Conservation (phyloP, 2,888 invertebrate species). For the Melanchra persicariae region DNA sequence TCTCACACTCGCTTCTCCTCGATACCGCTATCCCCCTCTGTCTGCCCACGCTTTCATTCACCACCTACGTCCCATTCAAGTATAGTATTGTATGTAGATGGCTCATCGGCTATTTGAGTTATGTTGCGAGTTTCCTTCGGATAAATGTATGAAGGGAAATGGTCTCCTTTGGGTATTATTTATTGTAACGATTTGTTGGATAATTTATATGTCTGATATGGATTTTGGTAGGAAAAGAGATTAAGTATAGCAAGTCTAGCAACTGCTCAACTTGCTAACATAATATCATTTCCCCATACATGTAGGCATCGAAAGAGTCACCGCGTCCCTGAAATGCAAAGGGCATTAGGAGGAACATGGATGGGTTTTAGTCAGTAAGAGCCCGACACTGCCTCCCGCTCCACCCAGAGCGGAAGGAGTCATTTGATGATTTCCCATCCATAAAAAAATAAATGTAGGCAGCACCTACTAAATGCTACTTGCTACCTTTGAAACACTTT, state of each 20-base stretch:
- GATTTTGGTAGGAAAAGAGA: not conserved
- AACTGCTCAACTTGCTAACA: not conserved
- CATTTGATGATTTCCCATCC: too few relatives aligned
- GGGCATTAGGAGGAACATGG: too few relatives aligned
- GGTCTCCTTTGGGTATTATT: conserved; percentile 21
- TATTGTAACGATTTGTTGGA: conserved; percentile 6
- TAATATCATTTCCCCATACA: too few relatives aligned
- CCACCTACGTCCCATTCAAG: conserved; percentile 85
- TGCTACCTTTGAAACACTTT: not conserved
- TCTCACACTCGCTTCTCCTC: conserved; percentile 16
- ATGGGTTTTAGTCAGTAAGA: too few relatives aligned
- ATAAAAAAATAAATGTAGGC: not conserved
- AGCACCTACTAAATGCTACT: not conserved
- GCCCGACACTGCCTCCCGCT: too few relatives aligned
- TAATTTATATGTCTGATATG: conserved; percentile 3
- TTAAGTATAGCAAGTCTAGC: not conserved
- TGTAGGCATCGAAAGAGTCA: too few relatives aligned
- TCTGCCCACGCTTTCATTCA: conserved; percentile 82
- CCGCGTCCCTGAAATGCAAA: too few relatives aligned
- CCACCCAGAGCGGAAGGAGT: too few relatives aligned
- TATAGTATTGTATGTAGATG: conserved; percentile 67
- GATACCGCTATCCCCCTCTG: conserved; percentile 61
- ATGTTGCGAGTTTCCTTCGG: conserved; percentile 41
- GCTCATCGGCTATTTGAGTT: conserved; percentile 56
- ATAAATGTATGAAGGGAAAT: conserved; percentile 16